These are phyloP conservation scores for Umimayanthus chanpuru DNA, from an alignment of 92 coral and sea anemone genomes.

Conservation along the genomic window DNA sequence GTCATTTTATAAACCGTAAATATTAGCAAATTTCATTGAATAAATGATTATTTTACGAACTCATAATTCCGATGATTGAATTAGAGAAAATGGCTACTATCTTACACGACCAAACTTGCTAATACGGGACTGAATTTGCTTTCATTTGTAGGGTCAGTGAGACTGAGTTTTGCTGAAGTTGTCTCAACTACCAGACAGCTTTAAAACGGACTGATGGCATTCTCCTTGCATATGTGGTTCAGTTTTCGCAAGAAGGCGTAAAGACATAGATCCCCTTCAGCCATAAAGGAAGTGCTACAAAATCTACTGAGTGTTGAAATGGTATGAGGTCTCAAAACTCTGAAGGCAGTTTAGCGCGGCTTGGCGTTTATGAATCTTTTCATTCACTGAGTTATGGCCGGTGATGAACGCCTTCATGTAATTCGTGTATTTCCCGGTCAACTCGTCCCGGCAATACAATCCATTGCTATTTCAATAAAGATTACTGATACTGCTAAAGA, in stretches of 20 bases:
- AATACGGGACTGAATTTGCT: neutral
- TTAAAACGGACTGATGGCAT: constrained; percentile 39
- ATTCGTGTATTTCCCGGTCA: constrained; percentile 94
- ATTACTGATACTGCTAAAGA: constrained; percentile 84
- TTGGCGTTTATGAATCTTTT: constrained; percentile 11
- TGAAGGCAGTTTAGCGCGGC: constrained; percentile 19
- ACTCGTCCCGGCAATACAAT: constrained; percentile 86
- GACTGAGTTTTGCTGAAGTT: constrained; percentile 32
- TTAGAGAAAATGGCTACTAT: neutral
- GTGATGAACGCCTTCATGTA: constrained; percentile 58
- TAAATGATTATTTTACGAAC: constrained; percentile 17
- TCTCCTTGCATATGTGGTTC: constrained; percentile 3
- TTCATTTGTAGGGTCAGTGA: constrained; percentile 30
- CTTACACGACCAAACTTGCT: neutral
- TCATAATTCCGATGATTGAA: constrained; percentile 3
- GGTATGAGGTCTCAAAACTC: constrained; percentile 46
- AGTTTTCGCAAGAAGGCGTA: constrained; percentile 12
- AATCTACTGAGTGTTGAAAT: constrained; percentile 38
- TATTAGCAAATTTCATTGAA: constrained; percentile 28
- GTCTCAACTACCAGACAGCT: constrained; percentile 33
- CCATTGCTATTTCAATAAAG: constrained; percentile 82
- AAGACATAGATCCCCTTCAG: constrained; percentile 1
- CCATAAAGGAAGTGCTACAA: constrained; percentile 20
- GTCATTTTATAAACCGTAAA: constrained; percentile 6
- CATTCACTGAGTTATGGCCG: constrained; percentile 40